Conservation (phyloP, 2,797 vertebrate species). For the Discoglossus pictus region DNA sequence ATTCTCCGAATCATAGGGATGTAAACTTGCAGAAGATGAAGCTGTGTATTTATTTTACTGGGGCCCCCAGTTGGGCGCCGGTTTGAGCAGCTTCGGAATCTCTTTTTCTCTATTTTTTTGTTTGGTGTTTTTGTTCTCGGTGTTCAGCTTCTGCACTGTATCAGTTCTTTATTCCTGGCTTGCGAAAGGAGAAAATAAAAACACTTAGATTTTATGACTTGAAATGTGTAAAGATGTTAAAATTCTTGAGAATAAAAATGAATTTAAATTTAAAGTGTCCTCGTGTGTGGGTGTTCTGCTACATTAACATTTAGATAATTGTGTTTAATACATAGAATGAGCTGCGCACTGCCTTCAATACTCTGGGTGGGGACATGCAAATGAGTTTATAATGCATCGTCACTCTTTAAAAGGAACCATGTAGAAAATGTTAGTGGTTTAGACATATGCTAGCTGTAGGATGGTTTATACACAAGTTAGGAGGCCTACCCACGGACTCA, state of each 20-base stretch:
- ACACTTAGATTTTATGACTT: slow-evolving; percentile 68
- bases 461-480: no score
- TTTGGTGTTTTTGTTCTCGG: slow-evolving; percentile 64
- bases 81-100: slow-evolving; percentile 63
- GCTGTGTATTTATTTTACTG: slow-evolving; percentile 76
- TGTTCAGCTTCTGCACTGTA: slow-evolving; percentile 64
- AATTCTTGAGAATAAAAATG: slow-evolving; percentile 70
- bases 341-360: no score
- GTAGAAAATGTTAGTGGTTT: no score
- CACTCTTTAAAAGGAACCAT: no score
- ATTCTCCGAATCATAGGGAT: slow-evolving; percentile 62
- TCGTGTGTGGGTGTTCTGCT: no score
- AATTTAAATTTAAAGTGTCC: slow-evolving; percentile 70
- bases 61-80: slow-evolving; percentile 65
- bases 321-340: no score
- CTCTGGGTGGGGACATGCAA: no score
- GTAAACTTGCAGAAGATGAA: slow-evolving; percentile 66
- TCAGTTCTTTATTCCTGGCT: slow-evolving; percentile 59
- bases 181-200: slow-evolving; percentile 53
- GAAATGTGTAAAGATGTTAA: slow-evolving; percentile 69
- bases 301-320: no score
- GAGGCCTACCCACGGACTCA: no score
- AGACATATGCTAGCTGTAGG: no score
- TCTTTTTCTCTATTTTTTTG: slow-evolving; percentile 45
- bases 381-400: no score